Base-by-base conservation (phyloP, 2,888 invertebrate species). In the Diabrotica balteata region DNA sequence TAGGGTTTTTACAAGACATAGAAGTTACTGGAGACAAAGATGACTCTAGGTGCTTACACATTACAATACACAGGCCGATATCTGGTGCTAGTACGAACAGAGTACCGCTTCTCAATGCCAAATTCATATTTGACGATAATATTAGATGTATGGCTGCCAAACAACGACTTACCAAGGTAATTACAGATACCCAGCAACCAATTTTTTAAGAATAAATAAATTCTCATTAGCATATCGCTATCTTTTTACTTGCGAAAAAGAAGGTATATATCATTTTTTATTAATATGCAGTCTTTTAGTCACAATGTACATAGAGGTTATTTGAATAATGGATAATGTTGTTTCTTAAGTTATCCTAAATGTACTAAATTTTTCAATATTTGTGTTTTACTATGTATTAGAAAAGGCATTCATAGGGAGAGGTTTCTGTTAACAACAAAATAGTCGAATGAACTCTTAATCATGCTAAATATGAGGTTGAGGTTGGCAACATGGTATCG, bases 131-230 rank as follows among this genome's bases (percentile, higher is more conserved):
- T 82, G 98, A 99, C 81, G 99, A 99, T 86, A 98, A 98, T 82
- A 99, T 99, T 75, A 89, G 98, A 45, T 98, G 98, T 81, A 97
- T 98, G 97, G 98, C 98, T 17, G 98, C 98, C 42, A 98, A 98
- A 80, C 98, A 98, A 83, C 83, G 91, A 51, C 84, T 91, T 7
- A 90, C 90, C 1, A 91, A 94, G 93, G 93, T 93, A 81, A 11
- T 32, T 32, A 32, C 32, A 32, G 32, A 32, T 32, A 32, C 32
- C 5, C 32, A 32, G 0, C 32, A 32, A 32, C 32, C 4, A 32
- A 32, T 32, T 32, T 32, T 32, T 32, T 32, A 32, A 32, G 3
- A 4, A 32, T 32, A 5, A 5, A 32, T 32, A 32, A 32, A 32
- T 32, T 32, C 2, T 17, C 17, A n/a, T n/a, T n/a, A 17, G 17